phyloP scores from a whole-genome alignment of 2,888 invertebrate species.

The Oxyteleia sp. region DNA sequence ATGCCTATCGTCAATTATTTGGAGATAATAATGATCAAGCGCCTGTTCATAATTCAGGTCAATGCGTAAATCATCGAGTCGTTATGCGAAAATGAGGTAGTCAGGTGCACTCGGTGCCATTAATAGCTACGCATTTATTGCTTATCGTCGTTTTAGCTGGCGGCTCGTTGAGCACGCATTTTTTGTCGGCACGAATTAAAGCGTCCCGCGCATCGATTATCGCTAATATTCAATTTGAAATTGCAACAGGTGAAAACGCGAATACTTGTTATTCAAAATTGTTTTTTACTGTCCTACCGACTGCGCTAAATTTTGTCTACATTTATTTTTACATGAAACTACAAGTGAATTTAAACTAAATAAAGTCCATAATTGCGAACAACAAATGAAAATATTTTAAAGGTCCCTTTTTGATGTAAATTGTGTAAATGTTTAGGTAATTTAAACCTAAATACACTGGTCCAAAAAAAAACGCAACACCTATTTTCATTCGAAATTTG shows the following conservation, averaged over 20 bases:
- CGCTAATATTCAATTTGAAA: conserved; percentile 48
- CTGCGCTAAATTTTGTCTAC: too few relatives aligned
- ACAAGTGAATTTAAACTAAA: too few relatives aligned
- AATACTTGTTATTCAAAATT: conserved; percentile 1
- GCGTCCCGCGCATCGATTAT: conserved; percentile 43
- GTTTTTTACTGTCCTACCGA: background rate
- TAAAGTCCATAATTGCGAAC: too few relatives aligned
- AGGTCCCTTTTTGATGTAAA: too few relatives aligned
- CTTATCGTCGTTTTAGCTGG: conserved; percentile 46
- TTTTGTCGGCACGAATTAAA: conserved; percentile 48
- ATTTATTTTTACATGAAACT: too few relatives aligned
- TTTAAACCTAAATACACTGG: too few relatives aligned
- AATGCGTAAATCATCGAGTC: conserved; percentile 75
- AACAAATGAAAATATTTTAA: too few relatives aligned
- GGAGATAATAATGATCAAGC: conserved; percentile 70
- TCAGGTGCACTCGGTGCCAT: conserved; percentile 68
- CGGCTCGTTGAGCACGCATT: conserved; percentile 41
- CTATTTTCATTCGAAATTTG: too few relatives aligned
- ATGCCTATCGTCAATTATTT: conserved; percentile 74
- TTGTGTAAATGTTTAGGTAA: too few relatives aligned
- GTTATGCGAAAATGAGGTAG: conserved; percentile 70
- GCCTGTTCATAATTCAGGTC: conserved; percentile 73
- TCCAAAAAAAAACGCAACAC: too few relatives aligned
- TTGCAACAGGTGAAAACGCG: conserved; percentile 55
- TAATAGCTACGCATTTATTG: conserved; percentile 62